A percentile compares a stretch with the other conserved stretches of the same genome.
Conservation (phyloP, 2,888 invertebrate genomes). For the Melipona beecheii region DNA sequence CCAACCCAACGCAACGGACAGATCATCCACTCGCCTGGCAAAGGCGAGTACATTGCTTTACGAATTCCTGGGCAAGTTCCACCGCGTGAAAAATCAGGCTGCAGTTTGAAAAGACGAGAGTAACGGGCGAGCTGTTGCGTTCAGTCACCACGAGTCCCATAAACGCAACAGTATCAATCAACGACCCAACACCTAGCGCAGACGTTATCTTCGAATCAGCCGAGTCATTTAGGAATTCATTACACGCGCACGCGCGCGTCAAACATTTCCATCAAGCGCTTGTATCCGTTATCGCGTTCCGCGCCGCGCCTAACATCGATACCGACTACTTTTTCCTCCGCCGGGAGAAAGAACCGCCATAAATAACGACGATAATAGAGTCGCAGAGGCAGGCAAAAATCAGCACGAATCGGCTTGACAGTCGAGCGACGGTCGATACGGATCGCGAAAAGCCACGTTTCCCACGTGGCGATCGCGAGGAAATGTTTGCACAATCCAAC, state of each 20-base stretch:
- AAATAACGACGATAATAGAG: conserved; percentile 45
- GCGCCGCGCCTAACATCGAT: conserved; percentile 17
- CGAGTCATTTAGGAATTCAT: conserved; percentile 39
- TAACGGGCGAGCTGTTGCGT: background rate
- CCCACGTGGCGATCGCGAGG: conserved; percentile 34
- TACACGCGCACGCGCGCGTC: conserved; percentile 3
- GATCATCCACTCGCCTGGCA: background rate
- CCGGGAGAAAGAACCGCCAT: background rate
- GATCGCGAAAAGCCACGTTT: conserved; percentile 42
- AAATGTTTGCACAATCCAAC: conserved; percentile 39
- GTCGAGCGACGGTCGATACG: conserved; percentile 36
- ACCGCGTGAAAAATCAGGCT: conserved; percentile 1
- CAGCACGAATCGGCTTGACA: conserved; percentile 14
- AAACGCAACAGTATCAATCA: conserved; percentile 9
- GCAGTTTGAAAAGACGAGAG: conserved; percentile 1
- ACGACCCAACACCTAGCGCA: conserved; percentile 5
- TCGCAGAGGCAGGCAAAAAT: conserved; percentile 9
- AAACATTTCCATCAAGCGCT: conserved; percentile 24
- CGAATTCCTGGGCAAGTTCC: background rate
- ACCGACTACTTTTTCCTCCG: background rate
- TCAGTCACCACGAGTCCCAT: background rate
- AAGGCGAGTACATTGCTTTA: conserved; percentile 10
- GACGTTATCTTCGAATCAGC: conserved; percentile 17
- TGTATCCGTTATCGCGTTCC: conserved; percentile 24
- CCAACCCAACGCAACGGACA: background rate